Evolutionary conservation across 2,113 vertebrate genomes (phyloP).

Genomic region (Elgaria multicarinata): DNA sequence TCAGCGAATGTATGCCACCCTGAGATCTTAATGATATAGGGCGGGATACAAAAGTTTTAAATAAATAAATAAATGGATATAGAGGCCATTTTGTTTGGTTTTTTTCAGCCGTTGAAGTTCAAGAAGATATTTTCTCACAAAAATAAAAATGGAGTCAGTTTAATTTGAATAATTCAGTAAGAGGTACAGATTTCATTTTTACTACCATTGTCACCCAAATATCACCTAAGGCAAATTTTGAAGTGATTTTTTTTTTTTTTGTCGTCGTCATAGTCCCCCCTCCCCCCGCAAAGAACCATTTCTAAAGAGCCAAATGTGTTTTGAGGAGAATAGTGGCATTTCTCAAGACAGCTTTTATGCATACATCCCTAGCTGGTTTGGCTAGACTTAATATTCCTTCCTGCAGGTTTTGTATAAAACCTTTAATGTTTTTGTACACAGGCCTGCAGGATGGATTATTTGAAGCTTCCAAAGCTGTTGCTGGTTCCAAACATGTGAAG

Average conservation of each 20-base stretch:
- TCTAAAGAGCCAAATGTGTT: background rate
- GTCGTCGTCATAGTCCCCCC: too few species aligned
- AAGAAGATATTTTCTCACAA: background rate
- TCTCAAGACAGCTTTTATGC: background rate
- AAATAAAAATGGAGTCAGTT: background rate
- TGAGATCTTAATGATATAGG: too few species aligned
- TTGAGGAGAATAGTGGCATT: background rate
- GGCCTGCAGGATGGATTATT: slow-evolving; percentile 67
- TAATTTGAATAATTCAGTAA: background rate
- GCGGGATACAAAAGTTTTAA: too few species aligned
- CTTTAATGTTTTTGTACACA: slow-evolving; percentile 38
- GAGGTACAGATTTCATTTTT: background rate
- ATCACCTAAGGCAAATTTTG: background rate
- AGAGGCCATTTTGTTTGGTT: background rate
- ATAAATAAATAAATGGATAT: too few species aligned
- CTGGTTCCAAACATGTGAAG: slow-evolving; percentile 52
- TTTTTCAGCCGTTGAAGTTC: background rate
- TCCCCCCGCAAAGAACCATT: background rate
- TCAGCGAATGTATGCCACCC: background rate
- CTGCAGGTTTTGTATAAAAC: background rate
- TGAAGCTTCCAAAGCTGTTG: slow-evolving; percentile 55
- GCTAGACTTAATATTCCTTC: background rate
- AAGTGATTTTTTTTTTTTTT: background rate
- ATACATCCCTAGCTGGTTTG: background rate
- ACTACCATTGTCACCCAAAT: background rate